Evolutionary conservation across 2,113 vertebrate genomes (phyloP).

Genomic region (Dryoscopus gambensis): DNA sequence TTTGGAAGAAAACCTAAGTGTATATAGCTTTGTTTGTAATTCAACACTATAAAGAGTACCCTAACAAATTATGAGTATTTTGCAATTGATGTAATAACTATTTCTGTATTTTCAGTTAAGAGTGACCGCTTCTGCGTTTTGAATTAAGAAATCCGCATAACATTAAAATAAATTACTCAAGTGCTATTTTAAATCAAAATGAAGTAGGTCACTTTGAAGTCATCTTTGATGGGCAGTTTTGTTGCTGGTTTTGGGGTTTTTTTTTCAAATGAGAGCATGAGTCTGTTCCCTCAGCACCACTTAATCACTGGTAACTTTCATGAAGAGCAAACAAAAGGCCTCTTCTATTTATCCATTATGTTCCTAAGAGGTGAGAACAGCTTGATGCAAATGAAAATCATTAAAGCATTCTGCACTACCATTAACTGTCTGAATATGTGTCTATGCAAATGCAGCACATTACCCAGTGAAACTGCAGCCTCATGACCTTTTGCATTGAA

Average conservation of each 20-base stretch:
- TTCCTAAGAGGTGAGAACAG: slow-evolving; percentile 56
- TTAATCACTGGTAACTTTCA: slow-evolving; percentile 51
- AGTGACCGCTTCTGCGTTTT: slow-evolving; percentile 2
- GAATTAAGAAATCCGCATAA: slow-evolving; percentile 27
- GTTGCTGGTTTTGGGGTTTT: not conserved
- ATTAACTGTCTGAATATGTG: slow-evolving; percentile 48
- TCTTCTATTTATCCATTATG: slow-evolving; percentile 60
- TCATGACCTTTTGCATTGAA: slow-evolving; percentile 20
- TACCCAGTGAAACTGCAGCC: slow-evolving; percentile 28
- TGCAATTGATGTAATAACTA: not conserved
- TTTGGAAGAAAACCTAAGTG: not conserved
- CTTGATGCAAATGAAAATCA: slow-evolving; percentile 66
- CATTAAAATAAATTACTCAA: slow-evolving; percentile 31
- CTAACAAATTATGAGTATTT: not conserved
- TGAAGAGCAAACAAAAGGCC: slow-evolving; percentile 50
- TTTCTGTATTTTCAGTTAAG: not conserved
- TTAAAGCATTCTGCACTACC: slow-evolving; percentile 46
- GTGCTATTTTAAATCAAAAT: slow-evolving; percentile 32
- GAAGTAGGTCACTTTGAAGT: slow-evolving; percentile 46
- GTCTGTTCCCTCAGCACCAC: slow-evolving; percentile 20
- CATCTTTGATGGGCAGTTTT: slow-evolving; percentile 39
- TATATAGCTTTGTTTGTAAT: not conserved
- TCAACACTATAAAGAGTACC: not conserved
- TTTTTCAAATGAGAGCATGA: not conserved
- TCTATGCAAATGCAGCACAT: slow-evolving; percentile 31